A percentile compares a stretch with the other conserved stretches of the same genome.
These are phyloP conservation scores for Phoebastria nigripes DNA, from an alignment of 2,797 vertebrate species.

Conservation along the genomic window DNA sequence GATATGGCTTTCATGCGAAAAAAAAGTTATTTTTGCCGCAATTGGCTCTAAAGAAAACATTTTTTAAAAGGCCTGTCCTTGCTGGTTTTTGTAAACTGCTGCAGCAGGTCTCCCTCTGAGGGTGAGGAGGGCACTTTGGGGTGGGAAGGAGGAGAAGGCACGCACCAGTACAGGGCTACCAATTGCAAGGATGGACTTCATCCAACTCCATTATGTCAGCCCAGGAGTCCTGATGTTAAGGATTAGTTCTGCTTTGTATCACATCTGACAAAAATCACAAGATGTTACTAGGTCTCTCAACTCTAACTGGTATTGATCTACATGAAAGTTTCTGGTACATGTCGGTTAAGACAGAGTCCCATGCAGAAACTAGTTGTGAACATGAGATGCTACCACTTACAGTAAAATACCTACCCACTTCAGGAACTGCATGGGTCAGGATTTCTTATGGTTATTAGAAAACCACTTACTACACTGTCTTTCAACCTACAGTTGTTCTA, in stretches of 20 bases:
- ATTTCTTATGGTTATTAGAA: background rate
- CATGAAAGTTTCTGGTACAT: background rate
- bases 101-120: background rate
- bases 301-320: background rate
- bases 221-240: constrained; percentile 34
- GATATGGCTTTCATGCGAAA: background rate
- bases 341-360: background rate
- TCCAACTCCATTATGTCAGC: constrained; percentile 21
- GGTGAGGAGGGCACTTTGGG: background rate
- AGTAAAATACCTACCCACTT: background rate
- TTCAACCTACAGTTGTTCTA: background rate
- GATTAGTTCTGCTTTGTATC: constrained; percentile 44
- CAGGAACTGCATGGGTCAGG: background rate
- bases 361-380: background rate
- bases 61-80: background rate
- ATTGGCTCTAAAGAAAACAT: background rate
- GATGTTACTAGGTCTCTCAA: background rate
- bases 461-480: background rate
- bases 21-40: background rate
- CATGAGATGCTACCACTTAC: background rate
- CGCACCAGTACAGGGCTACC: background rate
- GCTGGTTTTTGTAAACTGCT: background rate
- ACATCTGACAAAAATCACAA: constrained; percentile 26
- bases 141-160: background rate
- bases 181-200: background rate